Conservation (phyloP, 2,113 vertebrate species). For the Podarcis raffonei region DNA sequence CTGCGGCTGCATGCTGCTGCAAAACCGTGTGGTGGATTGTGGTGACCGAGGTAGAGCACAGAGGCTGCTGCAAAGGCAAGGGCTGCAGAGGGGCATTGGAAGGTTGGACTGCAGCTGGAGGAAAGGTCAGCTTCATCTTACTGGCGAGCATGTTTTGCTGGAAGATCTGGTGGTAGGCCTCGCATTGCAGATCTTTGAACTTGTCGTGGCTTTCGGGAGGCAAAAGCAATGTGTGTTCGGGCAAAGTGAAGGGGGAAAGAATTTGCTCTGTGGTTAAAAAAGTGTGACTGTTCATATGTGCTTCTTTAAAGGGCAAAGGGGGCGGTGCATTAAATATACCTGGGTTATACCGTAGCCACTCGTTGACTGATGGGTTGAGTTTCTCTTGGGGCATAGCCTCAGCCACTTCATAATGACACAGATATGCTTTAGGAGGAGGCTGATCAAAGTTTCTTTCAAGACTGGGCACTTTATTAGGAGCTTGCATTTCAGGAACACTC, state of each 20-base stretch:
- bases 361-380: conserved; percentile 49
- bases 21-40: conserved; percentile 82
- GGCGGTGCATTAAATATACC: conserved; percentile 67
- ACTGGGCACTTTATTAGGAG: conserved; percentile 53
- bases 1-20: conserved; percentile 75
- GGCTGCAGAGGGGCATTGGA: conserved; percentile 73
- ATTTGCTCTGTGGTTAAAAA: conserved; percentile 72
- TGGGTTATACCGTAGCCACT: conserved; percentile 73
- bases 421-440: conserved; percentile 61
- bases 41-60: conserved; percentile 81
- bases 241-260: conserved; percentile 71
- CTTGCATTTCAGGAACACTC: conserved; percentile 49
- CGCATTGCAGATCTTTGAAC: conserved; percentile 75
- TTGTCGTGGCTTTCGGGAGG: conserved; percentile 74
- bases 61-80: conserved; percentile 73
- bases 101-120: conserved; percentile 61
- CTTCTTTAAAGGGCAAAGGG: conserved; percentile 75
- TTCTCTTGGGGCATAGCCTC: conserved; percentile 66
- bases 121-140: conserved; percentile 80
- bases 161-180: conserved; percentile 76
- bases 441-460: conserved; percentile 58
- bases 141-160: conserved; percentile 74
- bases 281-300: conserved; percentile 67
- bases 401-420: conserved; percentile 69
- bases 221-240: conserved; percentile 75